Conservation (phyloP, 2,888 invertebrate species). For the Nomada ferruginata region DNA sequence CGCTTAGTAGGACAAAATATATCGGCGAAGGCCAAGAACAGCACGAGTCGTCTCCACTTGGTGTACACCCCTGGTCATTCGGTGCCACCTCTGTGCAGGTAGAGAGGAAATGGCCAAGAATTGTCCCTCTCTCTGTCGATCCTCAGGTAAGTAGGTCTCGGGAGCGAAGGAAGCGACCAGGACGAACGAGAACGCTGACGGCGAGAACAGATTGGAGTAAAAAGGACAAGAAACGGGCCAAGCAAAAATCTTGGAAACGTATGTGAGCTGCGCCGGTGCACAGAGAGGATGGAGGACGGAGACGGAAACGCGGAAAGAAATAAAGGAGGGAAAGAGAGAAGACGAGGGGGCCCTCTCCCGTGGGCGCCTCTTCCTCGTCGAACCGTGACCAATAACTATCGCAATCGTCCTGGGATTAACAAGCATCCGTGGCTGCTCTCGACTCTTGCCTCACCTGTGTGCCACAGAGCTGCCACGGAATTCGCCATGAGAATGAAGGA, state of each 20-base stretch:
- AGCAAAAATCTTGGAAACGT: constrained; percentile 64
- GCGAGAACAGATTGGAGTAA: constrained; percentile 16
- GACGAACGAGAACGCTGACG: constrained; percentile 30
- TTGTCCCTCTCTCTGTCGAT: constrained; percentile 64
- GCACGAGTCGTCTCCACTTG: not conserved
- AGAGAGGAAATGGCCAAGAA: constrained; percentile 35
- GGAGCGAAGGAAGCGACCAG: constrained; percentile 61
- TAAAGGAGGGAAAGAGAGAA: not conserved
- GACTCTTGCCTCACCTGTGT: constrained; percentile 17
- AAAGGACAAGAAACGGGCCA: constrained; percentile 42
- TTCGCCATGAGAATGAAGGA: not conserved
- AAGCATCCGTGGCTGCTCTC: constrained; percentile 35
- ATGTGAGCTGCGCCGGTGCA: constrained; percentile 16
- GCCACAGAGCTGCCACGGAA: not conserved
- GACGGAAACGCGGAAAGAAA: too few relatives aligned
- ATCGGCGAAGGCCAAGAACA: constrained; percentile 1
- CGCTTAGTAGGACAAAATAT: constrained; percentile 54
- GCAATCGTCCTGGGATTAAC: constrained; percentile 71
- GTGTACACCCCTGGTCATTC: constrained; percentile 57
- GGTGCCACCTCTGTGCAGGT: constrained; percentile 36
- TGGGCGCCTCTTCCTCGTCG: constrained; percentile 61
- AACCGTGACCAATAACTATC: constrained; percentile 76
- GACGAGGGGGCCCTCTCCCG: constrained; percentile 28
- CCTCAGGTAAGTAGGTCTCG: constrained; percentile 76
- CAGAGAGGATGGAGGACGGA: too few relatives aligned